A percentile compares a stretch with the other conserved stretches of the same genome.
phyloP scores from a whole-genome alignment of 2,888 invertebrate genomes.

The Liopterus haemorrhoidalis region DNA sequence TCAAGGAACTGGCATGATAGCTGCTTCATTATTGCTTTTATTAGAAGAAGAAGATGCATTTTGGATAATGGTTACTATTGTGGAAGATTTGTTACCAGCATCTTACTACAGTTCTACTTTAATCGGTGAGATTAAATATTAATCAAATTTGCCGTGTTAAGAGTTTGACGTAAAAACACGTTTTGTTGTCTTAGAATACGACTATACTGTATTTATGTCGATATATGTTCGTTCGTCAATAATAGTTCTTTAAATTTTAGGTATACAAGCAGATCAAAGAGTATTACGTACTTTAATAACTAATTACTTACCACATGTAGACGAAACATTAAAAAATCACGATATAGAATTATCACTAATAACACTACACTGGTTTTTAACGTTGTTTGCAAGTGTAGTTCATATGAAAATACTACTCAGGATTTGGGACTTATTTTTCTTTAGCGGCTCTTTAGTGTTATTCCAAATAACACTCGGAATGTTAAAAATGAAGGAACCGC shows the following conservation, averaged over 20 bases:
- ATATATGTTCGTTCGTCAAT: too few species aligned
- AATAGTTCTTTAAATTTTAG: constrained; percentile 43
- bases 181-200: too few species aligned
- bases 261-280: constrained; percentile 91
- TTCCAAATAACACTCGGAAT: constrained; percentile 93
- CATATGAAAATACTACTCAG: constrained; percentile 90
- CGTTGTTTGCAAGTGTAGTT: constrained; percentile 92
- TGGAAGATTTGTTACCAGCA: constrained; percentile 96
- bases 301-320: constrained; percentile 83
- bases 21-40: constrained; percentile 83
- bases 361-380: constrained; percentile 96
- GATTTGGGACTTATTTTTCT: constrained; percentile 96
- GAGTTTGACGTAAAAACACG: too few species aligned
- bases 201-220: too few species aligned
- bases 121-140: constrained; percentile 63
- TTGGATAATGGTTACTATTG: constrained; percentile 98
- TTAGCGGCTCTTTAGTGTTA: constrained; percentile 89
- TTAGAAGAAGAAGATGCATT: constrained; percentile 98
- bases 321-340: constrained; percentile 85
- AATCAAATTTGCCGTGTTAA: too few species aligned
- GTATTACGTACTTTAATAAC: constrained; percentile 89
- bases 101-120: constrained; percentile 95
- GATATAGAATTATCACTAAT: constrained; percentile 93
- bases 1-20: constrained; percentile 86
- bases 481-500: constrained; percentile 81